These are phyloP conservation scores for Ceratina australensis DNA, from an alignment of 1,140 invertebrate genomes.

Conservation along the genomic window DNA sequence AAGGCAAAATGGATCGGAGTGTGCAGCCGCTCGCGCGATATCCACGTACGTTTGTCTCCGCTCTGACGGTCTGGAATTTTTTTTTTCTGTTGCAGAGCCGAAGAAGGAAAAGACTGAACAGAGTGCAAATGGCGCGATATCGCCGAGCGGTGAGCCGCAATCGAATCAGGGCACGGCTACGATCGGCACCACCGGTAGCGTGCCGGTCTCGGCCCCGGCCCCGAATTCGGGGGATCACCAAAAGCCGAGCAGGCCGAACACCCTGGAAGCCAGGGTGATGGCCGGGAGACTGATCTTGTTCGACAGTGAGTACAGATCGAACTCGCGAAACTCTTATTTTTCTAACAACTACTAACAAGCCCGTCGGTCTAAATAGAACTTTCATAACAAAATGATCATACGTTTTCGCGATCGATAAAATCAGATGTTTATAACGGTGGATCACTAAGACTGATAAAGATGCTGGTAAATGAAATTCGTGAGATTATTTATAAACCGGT, in stretches of 20 bases:
- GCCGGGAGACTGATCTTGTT: constrained; percentile 80
- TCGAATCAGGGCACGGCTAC: constrained; percentile 77
- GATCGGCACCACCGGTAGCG: constrained; percentile 68
- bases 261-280: constrained; percentile 86
- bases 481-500: no score
- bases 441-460: no score
- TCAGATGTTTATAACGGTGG: no score
- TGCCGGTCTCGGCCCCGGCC: constrained; percentile 60
- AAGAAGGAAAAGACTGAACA: constrained; percentile 94
- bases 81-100: constrained; percentile 85
- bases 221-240: constrained; percentile 71
- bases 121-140: constrained; percentile 84
- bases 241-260: constrained; percentile 87
- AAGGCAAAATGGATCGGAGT: neutral
- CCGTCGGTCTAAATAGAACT: no score
- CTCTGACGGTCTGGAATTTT: constrained; percentile 55
- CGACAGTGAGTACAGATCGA: constrained; percentile 59
- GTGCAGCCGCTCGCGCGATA: neutral
- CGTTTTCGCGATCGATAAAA: no score
- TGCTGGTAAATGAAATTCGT: no score
- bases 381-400: no score
- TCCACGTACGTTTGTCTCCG: constrained; percentile 4
- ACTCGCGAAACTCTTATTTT: neutral
- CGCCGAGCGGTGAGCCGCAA: constrained; percentile 81
- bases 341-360: no score